Base-by-base conservation (phyloP, 2,797 vertebrate genomes). In the Acestrorhynchus altus region DNA sequence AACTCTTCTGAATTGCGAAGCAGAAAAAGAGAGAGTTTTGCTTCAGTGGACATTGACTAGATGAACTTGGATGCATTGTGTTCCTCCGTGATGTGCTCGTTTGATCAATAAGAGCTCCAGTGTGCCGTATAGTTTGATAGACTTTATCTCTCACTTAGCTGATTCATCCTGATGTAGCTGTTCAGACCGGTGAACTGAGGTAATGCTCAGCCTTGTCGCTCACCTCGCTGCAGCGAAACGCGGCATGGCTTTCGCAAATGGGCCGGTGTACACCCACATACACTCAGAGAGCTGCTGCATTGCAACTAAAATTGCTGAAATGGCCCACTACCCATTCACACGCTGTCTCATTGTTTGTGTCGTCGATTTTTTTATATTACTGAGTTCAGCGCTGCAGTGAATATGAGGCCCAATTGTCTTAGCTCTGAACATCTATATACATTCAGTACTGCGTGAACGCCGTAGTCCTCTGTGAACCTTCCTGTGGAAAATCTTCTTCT, bases 231-330 rank as follows among this genome's bases (percentile, higher is more conserved):
- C 44, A 77, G 83, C 86, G 82, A 39, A 63, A 63, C 59, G 40
- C 16, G 12, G 9, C 2, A 2, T 16, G 18, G n/a, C 59, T 31
- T 60, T 60, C 26, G 12, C 56, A 26, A 59, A 16, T 28, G 15
- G 4, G 13, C 24, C 4, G 12, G 1, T 26, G 28, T 10, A 28
- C 10, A 88, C 86, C 81, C 81, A 83, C 85, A 81, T 85, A 80
- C 83, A 86, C 81, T 80, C 83, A 72, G 77, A 63, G 59, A 2
- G 18, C 31, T 61, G 59, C 59, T 39, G 4, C 24, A 61, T 4
- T 31, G 22, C 11, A 15, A 59, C 57, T 31, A 9, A 63, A 63
- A 63, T 18, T 40, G 16, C 31, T 39, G n/a, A 61, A 35, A 10
- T 61, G 16, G 16, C 59, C 16, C 31, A 1, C 16, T 61, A 35